Conservation (phyloP, 1,140 invertebrate genomes). For the Armadillidium nasatum region DNA sequence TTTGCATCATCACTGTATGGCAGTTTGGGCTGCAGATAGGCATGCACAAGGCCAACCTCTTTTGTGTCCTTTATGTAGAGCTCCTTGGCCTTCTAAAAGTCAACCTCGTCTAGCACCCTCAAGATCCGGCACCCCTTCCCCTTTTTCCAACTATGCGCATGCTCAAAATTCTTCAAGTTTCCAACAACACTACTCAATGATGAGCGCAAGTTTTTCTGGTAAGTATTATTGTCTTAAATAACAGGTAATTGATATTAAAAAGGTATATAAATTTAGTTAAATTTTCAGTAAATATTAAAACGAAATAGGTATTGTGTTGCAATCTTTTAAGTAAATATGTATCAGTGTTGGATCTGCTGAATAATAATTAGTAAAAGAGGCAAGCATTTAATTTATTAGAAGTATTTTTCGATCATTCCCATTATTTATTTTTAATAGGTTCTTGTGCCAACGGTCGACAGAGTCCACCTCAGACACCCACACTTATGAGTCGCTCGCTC, state of each 20-base stretch:
- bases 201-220: constrained; percentile 43
- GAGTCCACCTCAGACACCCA: neutral
- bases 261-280: too few species aligned
- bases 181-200: constrained; percentile 20
- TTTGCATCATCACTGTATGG: constrained; percentile 54
- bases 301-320: too few species aligned
- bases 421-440: too few species aligned
- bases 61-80: constrained; percentile 51
- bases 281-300: too few species aligned
- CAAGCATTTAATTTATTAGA: too few species aligned
- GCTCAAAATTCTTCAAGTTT: constrained; percentile 21
- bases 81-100: constrained; percentile 36
- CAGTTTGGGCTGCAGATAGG: constrained; percentile 54
- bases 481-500: constrained; percentile 27
- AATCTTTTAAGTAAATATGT: too few species aligned
- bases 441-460: neutral
- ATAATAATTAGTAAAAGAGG: too few species aligned
- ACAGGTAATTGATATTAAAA: too few species aligned
- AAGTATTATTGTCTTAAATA: too few species aligned
- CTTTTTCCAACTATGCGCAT: constrained; percentile 17
- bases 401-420: too few species aligned
- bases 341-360: too few species aligned
- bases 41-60: constrained; percentile 50
- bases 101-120: constrained; percentile 29
- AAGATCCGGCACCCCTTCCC: neutral